Evolutionary conservation across 2,888 invertebrate genomes (phyloP).

Genomic region (Perizoma affinitatum): DNA sequence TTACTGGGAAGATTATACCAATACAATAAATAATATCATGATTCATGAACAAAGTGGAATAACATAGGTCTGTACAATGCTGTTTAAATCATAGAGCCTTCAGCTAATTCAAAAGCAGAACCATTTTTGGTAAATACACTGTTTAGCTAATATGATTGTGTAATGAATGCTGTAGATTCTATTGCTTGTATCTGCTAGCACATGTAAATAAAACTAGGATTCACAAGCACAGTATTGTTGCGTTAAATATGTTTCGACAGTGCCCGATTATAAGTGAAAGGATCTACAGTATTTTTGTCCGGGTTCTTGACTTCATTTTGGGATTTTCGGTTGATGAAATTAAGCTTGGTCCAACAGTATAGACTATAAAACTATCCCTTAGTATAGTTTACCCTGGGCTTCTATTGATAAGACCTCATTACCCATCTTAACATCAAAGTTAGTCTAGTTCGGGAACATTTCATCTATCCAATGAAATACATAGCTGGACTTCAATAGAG

Average conservation of each 20-base stretch:
- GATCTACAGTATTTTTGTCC: constrained; percentile 52
- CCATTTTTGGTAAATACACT: constrained; percentile 13
- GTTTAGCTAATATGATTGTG: constrained; percentile 30
- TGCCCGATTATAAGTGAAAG: constrained; percentile 50
- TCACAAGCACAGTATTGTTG: constrained; percentile 40
- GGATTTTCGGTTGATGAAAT: constrained; percentile 30
- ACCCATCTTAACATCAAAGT: constrained; percentile 4
- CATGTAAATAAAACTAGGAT: constrained; percentile 52
- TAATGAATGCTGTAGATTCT: constrained; percentile 64
- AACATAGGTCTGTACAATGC: background rate
- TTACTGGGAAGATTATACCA: constrained; percentile 8
- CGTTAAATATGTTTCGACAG: constrained; percentile 31
- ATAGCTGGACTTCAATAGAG: too few relatives aligned
- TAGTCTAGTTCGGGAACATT: background rate
- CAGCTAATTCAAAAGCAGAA: constrained; percentile 1
- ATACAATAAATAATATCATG: background rate
- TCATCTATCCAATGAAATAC: too few relatives aligned
- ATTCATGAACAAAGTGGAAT: background rate
- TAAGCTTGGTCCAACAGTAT: constrained; percentile 19
- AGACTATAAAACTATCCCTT: background rate
- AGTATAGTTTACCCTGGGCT: constrained; percentile 7
- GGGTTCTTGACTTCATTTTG: constrained; percentile 22
- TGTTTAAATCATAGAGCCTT: constrained; percentile 13
- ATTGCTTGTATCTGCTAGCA: constrained; percentile 57
- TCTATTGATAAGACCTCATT: background rate